phyloP scores from a whole-genome alignment of 2,113 vertebrate genomes.

The Hippopotamus amphibius region DNA sequence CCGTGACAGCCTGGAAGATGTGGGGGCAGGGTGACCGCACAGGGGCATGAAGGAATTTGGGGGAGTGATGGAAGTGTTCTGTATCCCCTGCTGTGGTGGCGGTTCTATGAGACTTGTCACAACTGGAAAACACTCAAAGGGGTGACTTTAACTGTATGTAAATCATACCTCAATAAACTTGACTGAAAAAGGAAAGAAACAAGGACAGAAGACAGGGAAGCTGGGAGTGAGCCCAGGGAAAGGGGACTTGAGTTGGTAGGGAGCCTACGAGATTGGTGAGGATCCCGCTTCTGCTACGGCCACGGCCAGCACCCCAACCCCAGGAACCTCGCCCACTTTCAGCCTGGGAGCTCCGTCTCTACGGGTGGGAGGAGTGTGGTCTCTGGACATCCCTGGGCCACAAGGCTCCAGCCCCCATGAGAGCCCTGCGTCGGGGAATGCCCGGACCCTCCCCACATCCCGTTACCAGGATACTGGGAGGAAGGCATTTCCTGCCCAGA shows the following conservation, averaged over 20 bases:
- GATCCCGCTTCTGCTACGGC: neutral
- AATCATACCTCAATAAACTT: neutral
- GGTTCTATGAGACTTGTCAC: neutral
- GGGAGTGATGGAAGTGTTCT: neutral
- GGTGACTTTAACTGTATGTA: neutral
- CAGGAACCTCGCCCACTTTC: neutral
- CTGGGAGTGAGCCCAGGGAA: neutral
- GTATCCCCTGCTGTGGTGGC: neutral
- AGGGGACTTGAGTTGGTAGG: neutral
- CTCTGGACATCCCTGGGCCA: neutral
- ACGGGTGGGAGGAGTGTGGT: neutral
- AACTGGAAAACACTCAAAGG: neutral
- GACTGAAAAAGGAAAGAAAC: neutral
- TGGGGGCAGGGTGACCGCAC: neutral
- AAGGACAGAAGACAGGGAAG: neutral
- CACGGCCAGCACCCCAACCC: neutral
- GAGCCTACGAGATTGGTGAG: neutral
- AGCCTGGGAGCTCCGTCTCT: neutral
- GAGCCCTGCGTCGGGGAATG: neutral
- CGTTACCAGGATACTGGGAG: neutral
- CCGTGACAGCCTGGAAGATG: neutral
- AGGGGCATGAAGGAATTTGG: neutral
- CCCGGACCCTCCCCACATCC: neutral
- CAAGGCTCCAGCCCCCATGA: neutral
- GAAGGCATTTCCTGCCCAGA: constrained; percentile 66